phyloP scores from a whole-genome alignment of 2,888 invertebrate species.

The Tetheella fluctuosa region DNA sequence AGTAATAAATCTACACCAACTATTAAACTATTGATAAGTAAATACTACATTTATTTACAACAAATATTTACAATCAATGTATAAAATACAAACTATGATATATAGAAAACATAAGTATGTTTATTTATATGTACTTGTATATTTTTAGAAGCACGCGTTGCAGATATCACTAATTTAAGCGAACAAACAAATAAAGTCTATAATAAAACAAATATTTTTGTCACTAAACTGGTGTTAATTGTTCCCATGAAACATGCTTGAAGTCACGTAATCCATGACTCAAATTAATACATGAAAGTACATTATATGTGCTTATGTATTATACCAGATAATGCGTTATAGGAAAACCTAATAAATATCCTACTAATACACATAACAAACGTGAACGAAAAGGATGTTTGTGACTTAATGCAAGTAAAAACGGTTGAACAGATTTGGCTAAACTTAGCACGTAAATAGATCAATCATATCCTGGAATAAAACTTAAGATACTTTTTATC shows the following conservation, averaged over 20 bases:
- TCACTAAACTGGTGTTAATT: not conserved
- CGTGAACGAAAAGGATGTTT: no score
- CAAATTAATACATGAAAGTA: constrained; percentile 3
- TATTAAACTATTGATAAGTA: no score
- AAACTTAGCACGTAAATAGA: no score
- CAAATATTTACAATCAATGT: no score
- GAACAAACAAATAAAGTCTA: not conserved
- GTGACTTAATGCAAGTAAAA: no score
- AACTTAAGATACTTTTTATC: no score
- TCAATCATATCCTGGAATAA: no score
- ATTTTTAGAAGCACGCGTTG: constrained; percentile 5
- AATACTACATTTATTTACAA: no score
- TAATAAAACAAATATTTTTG: not conserved
- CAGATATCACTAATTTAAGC: not conserved
- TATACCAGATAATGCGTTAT: no score
- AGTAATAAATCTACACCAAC: not conserved
- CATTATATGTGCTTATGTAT: not conserved
- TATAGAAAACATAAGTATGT: not conserved
- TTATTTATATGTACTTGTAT: not conserved
- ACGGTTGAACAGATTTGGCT: no score
- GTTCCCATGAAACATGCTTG: not conserved
- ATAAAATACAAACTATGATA: not conserved
- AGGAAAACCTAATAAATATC: no score
- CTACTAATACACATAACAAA: no score
- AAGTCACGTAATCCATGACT: constrained; percentile 12